phyloP scores from a whole-genome alignment of 2,888 invertebrate species.

The Drosophila histrio region DNA sequence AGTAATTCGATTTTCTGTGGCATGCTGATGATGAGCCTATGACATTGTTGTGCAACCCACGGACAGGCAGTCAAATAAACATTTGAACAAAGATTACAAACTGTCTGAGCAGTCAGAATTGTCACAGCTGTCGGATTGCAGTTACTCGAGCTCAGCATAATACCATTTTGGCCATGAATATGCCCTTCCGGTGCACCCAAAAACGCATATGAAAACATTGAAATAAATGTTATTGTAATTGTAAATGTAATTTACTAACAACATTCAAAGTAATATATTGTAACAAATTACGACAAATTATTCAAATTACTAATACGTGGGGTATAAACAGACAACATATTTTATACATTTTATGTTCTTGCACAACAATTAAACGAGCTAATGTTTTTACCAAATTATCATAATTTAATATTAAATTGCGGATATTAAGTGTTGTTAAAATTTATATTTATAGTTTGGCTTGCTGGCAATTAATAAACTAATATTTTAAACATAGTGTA shows the following conservation, averaged over 20 bases:
- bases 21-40: conserved; percentile 59
- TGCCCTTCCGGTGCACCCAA: conserved; percentile 45
- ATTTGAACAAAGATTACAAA: conserved; percentile 36
- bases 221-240: conserved; percentile 45
- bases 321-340: not conserved
- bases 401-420: not conserved
- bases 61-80: conserved; percentile 44
- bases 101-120: conserved; percentile 38
- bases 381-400: conserved; percentile 11
- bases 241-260: conserved; percentile 64
- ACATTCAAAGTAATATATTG: conserved; percentile 54
- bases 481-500: conserved; percentile 5
- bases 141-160: conserved; percentile 36
- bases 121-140: conserved; percentile 47
- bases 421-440: not conserved
- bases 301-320: conserved; percentile 13
- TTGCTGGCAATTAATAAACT: not conserved
- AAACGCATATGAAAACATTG: conserved; percentile 31
- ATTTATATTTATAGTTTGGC: not conserved
- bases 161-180: conserved; percentile 41
- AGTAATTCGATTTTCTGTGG: conserved; percentile 75
- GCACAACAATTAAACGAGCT: conserved; percentile 31
- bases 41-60: conserved; percentile 56
- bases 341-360: conserved; percentile 29
- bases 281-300: conserved; percentile 43